Evolutionary conservation across 2,888 invertebrate species (phyloP), one percentile per base, ranked within the genome.

Genomic region (Cryptocephalus primarius): DNA sequence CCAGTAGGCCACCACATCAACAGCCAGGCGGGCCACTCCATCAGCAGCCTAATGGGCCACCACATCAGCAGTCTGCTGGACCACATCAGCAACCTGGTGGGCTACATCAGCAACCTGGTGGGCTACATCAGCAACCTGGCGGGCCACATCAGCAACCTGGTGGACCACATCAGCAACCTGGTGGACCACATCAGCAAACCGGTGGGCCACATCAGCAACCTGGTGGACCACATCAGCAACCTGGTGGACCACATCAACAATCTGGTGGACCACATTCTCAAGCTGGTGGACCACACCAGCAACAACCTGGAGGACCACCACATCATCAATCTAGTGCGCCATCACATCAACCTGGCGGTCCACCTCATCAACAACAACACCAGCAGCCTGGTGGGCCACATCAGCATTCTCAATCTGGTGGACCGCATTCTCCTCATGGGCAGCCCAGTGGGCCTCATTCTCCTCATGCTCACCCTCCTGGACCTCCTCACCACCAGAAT

Each of bases 401-500:
- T 10, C 41, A 13, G n/a, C 42, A 22, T 31, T 11, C 42, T 13
- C 32, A 22, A 31, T 1, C 42, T 10, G 40, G 40, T 40, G 40
- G 12, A 32, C 32, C 32, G 2, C 42, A 22, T 32, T 54, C 50
- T 10, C 53, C 56, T 9, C 57, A 56, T 47, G 52, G 57, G 46
- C 55, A 57, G n/a, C 56, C 45, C 13, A 45, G 41, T 13, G 41
- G 45, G 4, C 45, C 44, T 8, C 53, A 48, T 44, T 56, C 59
- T 32, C 55, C 60, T n/a, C 14, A 49, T 39, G 38, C 39, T 11
- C 49, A 45, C 39, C 53, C 52, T 38, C 53, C 57, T n/a, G 53
- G 55, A 1, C 59, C 55, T 1, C 57, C 62, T 4, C 36, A 36
- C 36, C 60, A 62, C 57, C 57, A 71, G 40, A 52, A 45, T 61